A percentile compares a stretch with the other conserved stretches of the same genome.
Conservation (phyloP, 2,888 invertebrate genomes). For the Calameuta pallipes region DNA sequence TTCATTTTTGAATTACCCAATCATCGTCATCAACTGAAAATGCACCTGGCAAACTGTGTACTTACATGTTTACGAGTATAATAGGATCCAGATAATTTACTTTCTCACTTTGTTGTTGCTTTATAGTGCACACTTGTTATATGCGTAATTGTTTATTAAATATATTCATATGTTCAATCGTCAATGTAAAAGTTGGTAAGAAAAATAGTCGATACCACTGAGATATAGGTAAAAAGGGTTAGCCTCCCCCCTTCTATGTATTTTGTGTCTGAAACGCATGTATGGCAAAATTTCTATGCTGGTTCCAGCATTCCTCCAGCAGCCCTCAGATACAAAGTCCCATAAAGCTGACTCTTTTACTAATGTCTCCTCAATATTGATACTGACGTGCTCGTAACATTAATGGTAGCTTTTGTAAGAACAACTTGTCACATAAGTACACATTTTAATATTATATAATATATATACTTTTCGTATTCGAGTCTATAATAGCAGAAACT, state of each 20-base stretch:
- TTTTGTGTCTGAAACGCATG: neutral
- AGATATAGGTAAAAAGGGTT: neutral
- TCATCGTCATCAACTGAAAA: neutral
- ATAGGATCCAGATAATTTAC: neutral
- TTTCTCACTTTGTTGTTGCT: neutral
- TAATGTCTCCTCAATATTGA: neutral
- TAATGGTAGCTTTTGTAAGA: constrained; percentile 26
- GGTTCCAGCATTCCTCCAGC: neutral
- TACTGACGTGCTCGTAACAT: constrained; percentile 17
- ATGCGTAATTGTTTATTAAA: neutral
- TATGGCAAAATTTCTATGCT: neutral
- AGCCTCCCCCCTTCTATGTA: accelerated
- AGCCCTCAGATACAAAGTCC: too few relatives aligned
- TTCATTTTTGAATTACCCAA: too few relatives aligned
- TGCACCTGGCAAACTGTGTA: neutral
- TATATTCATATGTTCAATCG: neutral
- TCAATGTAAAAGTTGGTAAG: constrained; percentile 29
- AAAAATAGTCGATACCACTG: constrained; percentile 24
- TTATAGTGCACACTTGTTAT: neutral
- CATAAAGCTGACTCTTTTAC: neutral
- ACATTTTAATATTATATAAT: neutral
- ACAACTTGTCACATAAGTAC: neutral
- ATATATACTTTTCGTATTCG: neutral
- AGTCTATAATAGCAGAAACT: neutral
- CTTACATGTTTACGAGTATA: neutral